Evolutionary conservation across 1,140 invertebrate genomes (phyloP), one percentile per base, ranked within the genome.

Genomic region (Neodiprion pinetum): DNA sequence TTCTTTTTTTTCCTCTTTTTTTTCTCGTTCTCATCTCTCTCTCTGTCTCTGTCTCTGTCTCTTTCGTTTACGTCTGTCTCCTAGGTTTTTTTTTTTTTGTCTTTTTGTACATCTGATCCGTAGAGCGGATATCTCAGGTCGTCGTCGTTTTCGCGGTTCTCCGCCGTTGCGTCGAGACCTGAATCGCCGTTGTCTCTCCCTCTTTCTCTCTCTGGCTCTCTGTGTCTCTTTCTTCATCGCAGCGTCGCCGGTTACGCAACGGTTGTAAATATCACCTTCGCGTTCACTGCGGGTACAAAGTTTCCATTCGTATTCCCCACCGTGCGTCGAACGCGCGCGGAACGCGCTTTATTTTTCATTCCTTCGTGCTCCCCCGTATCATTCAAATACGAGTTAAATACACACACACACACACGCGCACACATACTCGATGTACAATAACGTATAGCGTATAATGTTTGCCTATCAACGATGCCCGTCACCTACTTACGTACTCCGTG

Each of bases 221-320:
- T 50, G 48, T 76, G 12, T 69, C 40, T 73, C 72, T 73, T 48
- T 70, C 49, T 48, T 17, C 53, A 48, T 76, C 28, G 68, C 68
- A 3, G 14, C 23, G 14, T 70, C 28, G 28, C 11, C 5, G n/a
- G 53, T 61, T 61, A 61, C 53, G 53, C 53, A 61, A 61, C 53
- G 53, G 53, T 61, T 61, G 53, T 61, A 61, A 61, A 61, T 61
- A 61, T 61, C 53, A 61, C 53, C 53, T 61, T 61, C 53, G 53
- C 53, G 53, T 61, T 61, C 53, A 40, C 28, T 40, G 28, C 28
- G 28, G 53, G 53, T 17, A 61, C 53, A 61, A 61, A 61, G 53
- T 61, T 61, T 61, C 53, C 53, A 61, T 61, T 61, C 53, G 53
- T 61, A 61, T 61, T 61, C 53, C 28, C 53, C 53, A 61, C 53